Base-by-base conservation (phyloP, 2,797 vertebrate species). In the Pampus argenteus region DNA sequence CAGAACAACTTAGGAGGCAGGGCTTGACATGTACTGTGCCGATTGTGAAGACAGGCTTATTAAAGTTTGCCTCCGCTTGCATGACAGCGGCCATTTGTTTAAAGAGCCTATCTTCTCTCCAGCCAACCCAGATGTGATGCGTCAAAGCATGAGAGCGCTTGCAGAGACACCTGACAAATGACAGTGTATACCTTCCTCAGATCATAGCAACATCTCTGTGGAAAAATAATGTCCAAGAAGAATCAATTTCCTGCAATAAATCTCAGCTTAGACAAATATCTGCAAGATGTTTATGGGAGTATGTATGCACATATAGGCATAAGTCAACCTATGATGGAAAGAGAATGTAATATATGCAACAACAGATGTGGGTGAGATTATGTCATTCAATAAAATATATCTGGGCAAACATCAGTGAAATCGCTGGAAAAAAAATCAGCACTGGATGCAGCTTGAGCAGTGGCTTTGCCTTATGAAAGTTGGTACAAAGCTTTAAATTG, bases 61-160 rank as follows among this genome's bases (percentile, higher is more conserved):
- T 91, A 89, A 87, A 87, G 52, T 54, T 74, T 62, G 74, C 72
- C 81, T 90, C 73, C 78, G 44, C 47, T 66, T 52, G 52, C 78
- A 5, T 91, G 85, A 85, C 65, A 85, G 82, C 71, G 40, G 74
- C 29, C 83, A 90, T 85, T 88, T 64, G 68, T 87, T 81, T 78
- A 76, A 76, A 64, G 60, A 79, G 68, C 76, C 77, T 83, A 81
- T 78, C 68, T 86, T 69, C 66, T 91, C 78, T 75, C 47, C 63
- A 72, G 83, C 78, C 65, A 71, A 81, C 78, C 49, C 26, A 5
- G 73, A 79, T 72, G 59, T 57, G 6, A 76, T 78, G 73, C 88
- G 75, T 86, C 81, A 75, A 36, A 45, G 40, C 48, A 31, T 13
- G 56, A 13, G 75, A 87, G 62, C 4, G 72, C 47, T 82, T n/a